A percentile compares a stretch with the other conserved stretches of the same genome.
These are phyloP conservation scores for Centropus bengalensis DNA, from an alignment of 2,113 vertebrate genomes.

Conservation along the genomic window DNA sequence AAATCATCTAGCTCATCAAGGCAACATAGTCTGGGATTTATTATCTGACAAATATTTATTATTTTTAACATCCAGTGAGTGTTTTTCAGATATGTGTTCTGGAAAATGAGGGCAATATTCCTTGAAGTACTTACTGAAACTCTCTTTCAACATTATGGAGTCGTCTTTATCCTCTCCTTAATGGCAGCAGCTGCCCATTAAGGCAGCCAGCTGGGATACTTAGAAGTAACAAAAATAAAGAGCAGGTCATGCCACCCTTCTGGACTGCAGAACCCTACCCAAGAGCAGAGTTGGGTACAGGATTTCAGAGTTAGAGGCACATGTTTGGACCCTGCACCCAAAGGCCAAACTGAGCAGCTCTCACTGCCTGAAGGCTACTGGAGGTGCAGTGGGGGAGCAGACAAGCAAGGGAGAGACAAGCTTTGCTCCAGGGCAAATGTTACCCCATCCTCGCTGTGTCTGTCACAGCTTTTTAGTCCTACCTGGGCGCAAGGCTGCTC, in stretches of 20 bases:
- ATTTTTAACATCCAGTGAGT: slow-evolving; percentile 27
- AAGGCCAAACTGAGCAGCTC: neutral
- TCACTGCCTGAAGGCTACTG: neutral
- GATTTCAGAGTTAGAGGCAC: neutral
- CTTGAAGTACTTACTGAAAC: neutral
- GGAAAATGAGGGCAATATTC: slow-evolving; percentile 27
- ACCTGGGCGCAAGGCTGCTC: accelerated
- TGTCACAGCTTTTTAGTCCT: neutral
- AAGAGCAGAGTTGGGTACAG: neutral
- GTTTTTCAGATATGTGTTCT: slow-evolving; percentile 20
- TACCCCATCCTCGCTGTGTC: accelerated
- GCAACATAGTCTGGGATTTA: slow-evolving; percentile 32
- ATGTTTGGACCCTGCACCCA: neutral
- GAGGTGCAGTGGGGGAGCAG: neutral
- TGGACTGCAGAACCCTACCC: neutral
- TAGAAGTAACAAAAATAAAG: neutral
- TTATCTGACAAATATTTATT: slow-evolving; percentile 53
- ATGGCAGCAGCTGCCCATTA: neutral
- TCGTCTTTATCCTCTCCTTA: neutral
- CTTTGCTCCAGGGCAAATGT: neutral
- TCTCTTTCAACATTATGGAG: neutral
- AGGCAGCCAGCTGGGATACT: neutral
- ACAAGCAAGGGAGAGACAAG: neutral
- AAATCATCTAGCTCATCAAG: slow-evolving; percentile 17
- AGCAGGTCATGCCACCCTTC: neutral